Evolutionary conservation across 2,888 invertebrate species (phyloP), one percentile per base, ranked within the genome.

Genomic region (Diadromus collaris): DNA sequence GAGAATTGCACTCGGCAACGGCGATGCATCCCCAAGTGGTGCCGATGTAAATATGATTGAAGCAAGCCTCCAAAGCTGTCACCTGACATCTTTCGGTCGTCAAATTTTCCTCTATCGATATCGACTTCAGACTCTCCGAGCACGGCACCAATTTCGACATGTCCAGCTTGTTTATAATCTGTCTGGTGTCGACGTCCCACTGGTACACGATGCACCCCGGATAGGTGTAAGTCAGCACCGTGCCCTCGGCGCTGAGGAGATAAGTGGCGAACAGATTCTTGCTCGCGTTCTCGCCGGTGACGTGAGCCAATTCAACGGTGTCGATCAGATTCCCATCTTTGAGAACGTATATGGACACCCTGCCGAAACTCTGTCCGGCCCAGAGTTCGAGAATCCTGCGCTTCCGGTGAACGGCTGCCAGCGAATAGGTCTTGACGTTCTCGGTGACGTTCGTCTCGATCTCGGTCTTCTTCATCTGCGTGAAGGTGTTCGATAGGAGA

Each of bases 21-120:
- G 99, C 95, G 60, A 99, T 92, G 89, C 98, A 97, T 29, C 99
- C 99, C 96, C 97, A 97, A 7, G 97, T 97, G 0, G 99, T 99
- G 60, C 99, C 99, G 79, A 97, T 95, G 90, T 97, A 97, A 51
- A 98, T 92, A 86, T 95, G 95, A 38, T 94, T 89, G 80, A 86
- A 85, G 64, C 87, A 90, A 9, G 89, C 85, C 63, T 91, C 90
- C 2, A 91, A 82, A 16, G 90, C 89, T 76, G 91, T 90, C 87
- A 95, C 95, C 91, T 96, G 95, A 85, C 96, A 95, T 83, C 96
- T 95, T 32, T 94, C 95, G 2, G 95, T 94, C 84, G 95, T 95
- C 1, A 97, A 92, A 88, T 95, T 95, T 85, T 97, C 97, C 89
- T 98, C 98, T 81, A 97, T 95, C 54, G 97, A 95, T 85, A 97